phyloP scores from a whole-genome alignment of 1,140 invertebrate genomes.

The Matsumurasca onukii region DNA sequence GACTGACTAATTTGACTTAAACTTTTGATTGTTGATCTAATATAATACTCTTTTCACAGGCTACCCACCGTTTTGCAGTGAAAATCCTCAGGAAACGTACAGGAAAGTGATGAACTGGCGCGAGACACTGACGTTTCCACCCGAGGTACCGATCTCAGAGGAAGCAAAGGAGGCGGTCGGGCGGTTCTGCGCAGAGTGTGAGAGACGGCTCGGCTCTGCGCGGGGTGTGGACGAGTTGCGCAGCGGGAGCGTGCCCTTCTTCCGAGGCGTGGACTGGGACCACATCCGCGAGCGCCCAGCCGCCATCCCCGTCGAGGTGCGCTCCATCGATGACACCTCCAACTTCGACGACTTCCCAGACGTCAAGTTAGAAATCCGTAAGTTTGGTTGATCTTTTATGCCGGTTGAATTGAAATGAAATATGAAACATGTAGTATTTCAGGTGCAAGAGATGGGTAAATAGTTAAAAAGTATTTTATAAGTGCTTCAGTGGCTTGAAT shows the following conservation, averaged over 20 bases:
- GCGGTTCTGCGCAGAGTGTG: constrained; percentile 92
- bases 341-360: constrained; percentile 99
- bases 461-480: constrained; percentile 13
- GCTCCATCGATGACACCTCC: constrained; percentile 95
- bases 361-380: constrained; percentile 97
- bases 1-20: too few species aligned
- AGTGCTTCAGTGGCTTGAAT: not conserved
- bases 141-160: constrained; percentile 98
- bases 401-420: not conserved
- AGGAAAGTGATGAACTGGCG: constrained; percentile 99
- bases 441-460: too few species aligned
- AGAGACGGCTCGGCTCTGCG: constrained; percentile 84
- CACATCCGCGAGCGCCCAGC: constrained; percentile 96
- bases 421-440: not conserved
- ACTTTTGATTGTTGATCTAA: too few species aligned
- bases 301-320: constrained; percentile 93
- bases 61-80: constrained; percentile 99
- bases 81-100: constrained; percentile 99
- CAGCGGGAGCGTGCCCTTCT: constrained; percentile 68
- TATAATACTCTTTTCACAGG: constrained; percentile 61
- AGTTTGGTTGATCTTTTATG: constrained; percentile 53
- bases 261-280: constrained; percentile 93
- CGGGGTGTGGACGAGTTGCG: constrained; percentile 76
- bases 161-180: constrained; percentile 81
- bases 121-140: constrained; percentile 96